Conservation (phyloP, 2,888 invertebrate genomes). For the Cheilosia soror region DNA sequence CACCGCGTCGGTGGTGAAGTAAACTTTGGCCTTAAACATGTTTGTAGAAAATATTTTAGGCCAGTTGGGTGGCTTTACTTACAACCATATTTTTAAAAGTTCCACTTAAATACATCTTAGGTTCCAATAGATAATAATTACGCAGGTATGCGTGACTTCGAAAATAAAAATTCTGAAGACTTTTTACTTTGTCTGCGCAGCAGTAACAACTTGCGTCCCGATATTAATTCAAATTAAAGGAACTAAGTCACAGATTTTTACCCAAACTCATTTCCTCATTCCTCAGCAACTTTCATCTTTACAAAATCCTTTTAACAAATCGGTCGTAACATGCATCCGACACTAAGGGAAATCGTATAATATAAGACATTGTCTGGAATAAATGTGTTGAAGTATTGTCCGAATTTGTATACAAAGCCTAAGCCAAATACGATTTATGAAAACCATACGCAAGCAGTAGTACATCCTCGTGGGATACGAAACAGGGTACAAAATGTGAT, state of each 20-base stretch:
- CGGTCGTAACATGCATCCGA: neutral
- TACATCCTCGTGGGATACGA: conserved; percentile 56
- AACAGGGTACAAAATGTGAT: conserved; percentile 51
- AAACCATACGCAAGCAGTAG: conserved; percentile 58
- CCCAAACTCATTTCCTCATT: neutral
- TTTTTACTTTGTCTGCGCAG: too few relatives aligned
- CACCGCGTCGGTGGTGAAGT: too few relatives aligned
- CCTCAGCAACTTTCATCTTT: neutral
- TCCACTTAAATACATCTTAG: too few relatives aligned
- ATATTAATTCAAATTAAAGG: neutral
- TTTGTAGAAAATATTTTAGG: too few relatives aligned
- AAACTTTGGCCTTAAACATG: too few relatives aligned
- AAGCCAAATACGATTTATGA: conserved; percentile 68
- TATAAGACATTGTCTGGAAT: conserved; percentile 23
- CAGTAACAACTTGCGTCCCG: too few relatives aligned
- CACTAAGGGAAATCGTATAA: conserved; percentile 52
- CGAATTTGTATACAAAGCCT: conserved; percentile 55
- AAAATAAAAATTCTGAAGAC: too few relatives aligned
- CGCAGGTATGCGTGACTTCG: too few relatives aligned
- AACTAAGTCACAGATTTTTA: neutral
- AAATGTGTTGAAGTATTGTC: conserved; percentile 54
- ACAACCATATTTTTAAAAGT: too few relatives aligned
- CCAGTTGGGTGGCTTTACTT: too few relatives aligned
- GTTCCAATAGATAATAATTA: too few relatives aligned
- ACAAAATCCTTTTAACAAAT: conserved; percentile 23